Evolutionary conservation across 2,113 vertebrate genomes (phyloP), one percentile per base, ranked within the genome.

Genomic region (Phrynosoma platyrhinos): DNA sequence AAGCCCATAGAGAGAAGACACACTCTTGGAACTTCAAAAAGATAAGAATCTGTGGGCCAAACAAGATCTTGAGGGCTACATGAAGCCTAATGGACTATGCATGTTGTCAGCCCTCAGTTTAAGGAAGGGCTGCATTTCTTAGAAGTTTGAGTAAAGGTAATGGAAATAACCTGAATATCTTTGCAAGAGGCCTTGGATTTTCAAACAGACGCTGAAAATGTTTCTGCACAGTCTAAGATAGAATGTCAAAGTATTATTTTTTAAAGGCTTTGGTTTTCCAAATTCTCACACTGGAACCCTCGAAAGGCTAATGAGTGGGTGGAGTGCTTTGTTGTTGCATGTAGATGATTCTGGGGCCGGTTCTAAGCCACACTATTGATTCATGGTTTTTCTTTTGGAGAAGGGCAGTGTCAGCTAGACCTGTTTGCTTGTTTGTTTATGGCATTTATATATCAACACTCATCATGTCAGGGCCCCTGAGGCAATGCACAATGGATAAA

Each of bases 231-330:
- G 95, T 95, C 94, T 96, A 96, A 30, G 36, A 96, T 96, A 96
- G 95, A 96, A 95, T 96, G 97, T 97, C 95, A 97, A 58, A 53
- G 94, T 91, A 92, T 96, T 96, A 94, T 96, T 97, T 95, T 96
- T 96, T 93, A 96, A 47, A 94, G 94, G 93, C 93, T 16, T 21
- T 32, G 66, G 13, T 25, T 69, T 69, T 68, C 6, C 53, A 10
- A 52, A 2, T 5, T 25, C 47, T 27, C n/a, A 36, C 18, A 62
- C 58, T 62, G 14, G 13, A 58, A 58, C 55, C 7, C 53, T 55
- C 12, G 53, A 55, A 1, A 55, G 53, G 3, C 53, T 55, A 9
- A 55, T 12, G 7, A 58, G 55, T 58, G 14, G 4, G 18, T 62
- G 58, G 58, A 62, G 12, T 62, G 58, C 58, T 62, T 62, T 62